These are phyloP conservation scores for Ciconia maguari DNA, from an alignment of 2,113 vertebrate species.

Conservation along the genomic window DNA sequence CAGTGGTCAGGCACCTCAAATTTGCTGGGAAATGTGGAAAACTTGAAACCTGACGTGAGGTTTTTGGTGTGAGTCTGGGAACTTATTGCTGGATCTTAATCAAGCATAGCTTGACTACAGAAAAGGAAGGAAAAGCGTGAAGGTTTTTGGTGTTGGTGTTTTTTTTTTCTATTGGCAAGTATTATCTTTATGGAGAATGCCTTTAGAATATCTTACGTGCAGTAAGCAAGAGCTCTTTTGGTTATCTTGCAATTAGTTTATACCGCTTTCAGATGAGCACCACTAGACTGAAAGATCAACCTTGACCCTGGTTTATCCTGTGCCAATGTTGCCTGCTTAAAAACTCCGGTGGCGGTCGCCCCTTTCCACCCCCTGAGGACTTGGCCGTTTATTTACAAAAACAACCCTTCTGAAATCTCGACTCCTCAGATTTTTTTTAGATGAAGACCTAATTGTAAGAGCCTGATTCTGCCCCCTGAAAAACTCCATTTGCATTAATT, in stretches of 20 bases:
- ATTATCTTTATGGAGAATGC: background rate
- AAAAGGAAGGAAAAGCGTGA: constrained; percentile 35
- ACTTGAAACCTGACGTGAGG: constrained; percentile 14
- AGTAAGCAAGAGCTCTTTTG: background rate
- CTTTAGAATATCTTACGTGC: background rate
- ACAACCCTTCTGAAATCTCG: background rate
- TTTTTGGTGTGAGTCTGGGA: background rate
- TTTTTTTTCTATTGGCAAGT: background rate
- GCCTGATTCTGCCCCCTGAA: background rate
- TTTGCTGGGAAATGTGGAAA: background rate
- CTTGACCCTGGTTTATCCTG: background rate
- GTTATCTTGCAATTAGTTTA: background rate
- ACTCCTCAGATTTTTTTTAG: background rate
- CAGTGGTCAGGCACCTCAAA: constrained; percentile 21
- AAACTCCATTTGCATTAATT: background rate
- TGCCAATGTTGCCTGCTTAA: background rate
- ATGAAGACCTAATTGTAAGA: background rate
- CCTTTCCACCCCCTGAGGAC: background rate
- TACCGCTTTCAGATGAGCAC: background rate
- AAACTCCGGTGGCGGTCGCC: background rate
- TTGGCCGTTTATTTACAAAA: background rate
- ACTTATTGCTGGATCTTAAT: constrained; percentile 27
- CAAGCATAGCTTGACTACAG: background rate
- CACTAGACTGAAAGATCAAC: background rate
- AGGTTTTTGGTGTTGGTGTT: background rate